Percentiles rank a stretch among this genome's conserved stretches.
phyloP scores from a whole-genome alignment of 1,140 invertebrate genomes.

The Teleopsis dalmanni region DNA sequence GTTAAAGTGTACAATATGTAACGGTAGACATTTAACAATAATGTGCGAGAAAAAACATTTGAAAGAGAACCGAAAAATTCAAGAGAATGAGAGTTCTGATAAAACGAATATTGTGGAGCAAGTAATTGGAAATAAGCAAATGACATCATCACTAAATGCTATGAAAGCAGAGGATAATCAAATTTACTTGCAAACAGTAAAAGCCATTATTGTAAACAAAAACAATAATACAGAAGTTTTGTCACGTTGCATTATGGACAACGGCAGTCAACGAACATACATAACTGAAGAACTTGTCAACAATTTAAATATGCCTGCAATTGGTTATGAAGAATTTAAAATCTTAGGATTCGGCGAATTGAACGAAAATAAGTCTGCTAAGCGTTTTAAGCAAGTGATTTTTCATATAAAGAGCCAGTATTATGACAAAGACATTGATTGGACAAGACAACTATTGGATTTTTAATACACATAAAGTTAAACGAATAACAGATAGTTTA shows the following conservation, averaged over 20 bases:
- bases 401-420: too few relatives aligned
- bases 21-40: slow-evolving; percentile 1
- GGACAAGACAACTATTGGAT: too few relatives aligned
- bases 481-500: too few relatives aligned
- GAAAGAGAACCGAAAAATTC: neutral
- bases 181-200: slow-evolving; percentile 7
- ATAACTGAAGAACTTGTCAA: neutral
- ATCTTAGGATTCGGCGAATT: too few relatives aligned
- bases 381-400: too few relatives aligned
- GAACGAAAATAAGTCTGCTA: too few relatives aligned
- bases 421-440: too few relatives aligned
- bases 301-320: neutral
- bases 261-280: slow-evolving; percentile 3
- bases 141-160: neutral
- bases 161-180: neutral
- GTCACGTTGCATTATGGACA: slow-evolving; percentile 4
- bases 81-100: neutral
- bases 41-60: slow-evolving; percentile 1
- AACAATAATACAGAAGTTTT: neutral
- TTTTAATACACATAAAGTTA: too few relatives aligned
- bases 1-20: slow-evolving; percentile 1
- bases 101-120: neutral
- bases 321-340: too few relatives aligned
- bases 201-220: slow-evolving; percentile 1
- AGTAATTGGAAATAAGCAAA: neutral